Evolutionary conservation across 2,888 invertebrate species (phyloP).

Genomic region (Sminthurinus aureus): DNA sequence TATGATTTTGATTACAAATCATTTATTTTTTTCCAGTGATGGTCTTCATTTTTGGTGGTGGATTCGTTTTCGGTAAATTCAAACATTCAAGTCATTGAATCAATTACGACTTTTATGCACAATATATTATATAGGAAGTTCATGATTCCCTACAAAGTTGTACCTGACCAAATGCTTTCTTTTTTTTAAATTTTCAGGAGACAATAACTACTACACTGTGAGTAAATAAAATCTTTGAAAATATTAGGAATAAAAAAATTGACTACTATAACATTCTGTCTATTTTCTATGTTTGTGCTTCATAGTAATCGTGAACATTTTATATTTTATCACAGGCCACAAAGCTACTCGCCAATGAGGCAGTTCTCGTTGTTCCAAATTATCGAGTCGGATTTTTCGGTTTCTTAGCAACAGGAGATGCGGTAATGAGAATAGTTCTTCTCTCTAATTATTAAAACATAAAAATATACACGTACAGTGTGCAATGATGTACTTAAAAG

Average conservation of each 20-base stretch:
- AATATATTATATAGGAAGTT: too few relatives aligned
- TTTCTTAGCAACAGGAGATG: conserved; percentile 37
- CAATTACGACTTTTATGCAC: too few relatives aligned
- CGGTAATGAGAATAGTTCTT: too few relatives aligned
- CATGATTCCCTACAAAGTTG: too few relatives aligned
- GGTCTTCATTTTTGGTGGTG: conserved; percentile 38
- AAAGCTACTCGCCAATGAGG: conserved; percentile 18
- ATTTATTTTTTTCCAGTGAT: conserved; percentile 20
- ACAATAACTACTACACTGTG: conserved; percentile 26
- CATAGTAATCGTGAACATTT: not conserved
- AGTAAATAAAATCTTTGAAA: not conserved
- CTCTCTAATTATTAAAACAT: too few relatives aligned
- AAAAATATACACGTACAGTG: too few relatives aligned
- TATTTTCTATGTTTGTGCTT: not conserved
- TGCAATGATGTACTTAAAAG: too few relatives aligned
- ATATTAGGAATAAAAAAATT: not conserved
- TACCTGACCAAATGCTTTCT: too few relatives aligned
- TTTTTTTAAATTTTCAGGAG: too few relatives aligned
- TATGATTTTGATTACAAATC: too few relatives aligned
- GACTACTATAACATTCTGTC: not conserved
- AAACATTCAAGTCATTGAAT: too few relatives aligned
- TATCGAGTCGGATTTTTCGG: conserved; percentile 33
- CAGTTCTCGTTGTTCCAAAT: conserved; percentile 33
- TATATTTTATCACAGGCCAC: conserved; percentile 1
- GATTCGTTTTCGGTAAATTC: conserved; percentile 32